These are phyloP conservation scores for Ornithoptera alexandrae DNA, from an alignment of 2,888 invertebrate species.

Conservation along the genomic window DNA sequence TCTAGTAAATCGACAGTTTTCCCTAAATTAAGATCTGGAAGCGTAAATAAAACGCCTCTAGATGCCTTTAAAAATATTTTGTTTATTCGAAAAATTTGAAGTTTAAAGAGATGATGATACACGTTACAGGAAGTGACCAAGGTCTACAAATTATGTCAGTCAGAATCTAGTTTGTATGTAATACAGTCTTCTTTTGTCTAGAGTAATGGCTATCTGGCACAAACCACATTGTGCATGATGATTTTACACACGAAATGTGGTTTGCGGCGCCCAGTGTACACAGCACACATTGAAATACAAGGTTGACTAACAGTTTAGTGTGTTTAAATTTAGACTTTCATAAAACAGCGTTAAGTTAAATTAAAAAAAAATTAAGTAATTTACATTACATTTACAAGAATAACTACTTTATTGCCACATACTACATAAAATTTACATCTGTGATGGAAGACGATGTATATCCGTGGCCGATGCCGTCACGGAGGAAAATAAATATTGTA, in stretches of 20 bases:
- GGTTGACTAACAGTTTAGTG: not conserved
- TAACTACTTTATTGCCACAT: not conserved
- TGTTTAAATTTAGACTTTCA: not conserved
- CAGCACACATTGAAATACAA: no score
- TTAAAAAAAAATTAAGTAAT: no score
- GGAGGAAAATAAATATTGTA: conserved; percentile 21
- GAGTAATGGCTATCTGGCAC: conserved; percentile 16
- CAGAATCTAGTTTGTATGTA: conserved; percentile 5
- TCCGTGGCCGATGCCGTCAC: conserved; percentile 34
- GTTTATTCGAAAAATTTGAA: not conserved
- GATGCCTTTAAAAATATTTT: not conserved
- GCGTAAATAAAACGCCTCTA: no score
- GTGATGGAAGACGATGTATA: not conserved
- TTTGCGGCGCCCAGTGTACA: not conserved
- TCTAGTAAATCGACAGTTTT: not conserved
- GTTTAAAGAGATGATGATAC: no score
- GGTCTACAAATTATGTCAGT: conserved; percentile 3
- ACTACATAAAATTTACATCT: not conserved
- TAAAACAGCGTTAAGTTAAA: no score
- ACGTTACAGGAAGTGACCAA: not conserved
- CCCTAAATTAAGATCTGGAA: no score
- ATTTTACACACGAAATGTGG: not conserved
- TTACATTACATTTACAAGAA: not conserved
- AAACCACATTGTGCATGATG: conserved; percentile 5
- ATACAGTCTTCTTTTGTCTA: conserved; percentile 10